phyloP scores from a whole-genome alignment of 2,113 vertebrate species.

The Blennius ocellaris region DNA sequence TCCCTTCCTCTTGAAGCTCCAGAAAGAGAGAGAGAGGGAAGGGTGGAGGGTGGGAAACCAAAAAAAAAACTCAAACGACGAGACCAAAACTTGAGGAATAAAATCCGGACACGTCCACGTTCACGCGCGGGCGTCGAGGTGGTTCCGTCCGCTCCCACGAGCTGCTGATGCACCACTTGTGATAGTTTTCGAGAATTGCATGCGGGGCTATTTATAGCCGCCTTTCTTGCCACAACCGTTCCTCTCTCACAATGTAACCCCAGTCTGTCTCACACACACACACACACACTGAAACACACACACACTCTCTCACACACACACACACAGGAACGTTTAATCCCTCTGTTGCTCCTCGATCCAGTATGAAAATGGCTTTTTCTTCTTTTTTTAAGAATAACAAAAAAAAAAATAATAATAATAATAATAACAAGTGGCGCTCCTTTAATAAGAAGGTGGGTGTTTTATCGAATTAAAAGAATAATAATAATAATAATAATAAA shows the following conservation, averaged over 20 bases:
- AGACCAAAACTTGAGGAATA: conserved; percentile 53
- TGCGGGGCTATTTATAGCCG: conserved; percentile 82
- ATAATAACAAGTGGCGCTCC: too few relatives aligned
- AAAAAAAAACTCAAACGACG: conserved; percentile 16
- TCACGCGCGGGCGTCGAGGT: conserved; percentile 58
- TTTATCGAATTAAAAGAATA: neutral
- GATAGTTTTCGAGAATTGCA: conserved; percentile 84
- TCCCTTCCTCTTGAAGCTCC: too few relatives aligned
- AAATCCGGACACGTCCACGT: too few relatives aligned
- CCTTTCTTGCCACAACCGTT: conserved; percentile 80
- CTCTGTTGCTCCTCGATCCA: conserved; percentile 72
- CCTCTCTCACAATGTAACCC: conserved; percentile 73
- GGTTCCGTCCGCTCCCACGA: conserved; percentile 71
- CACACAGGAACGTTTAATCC: conserved; percentile 77
- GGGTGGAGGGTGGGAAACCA: too few relatives aligned
- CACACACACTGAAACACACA: conserved; percentile 60
- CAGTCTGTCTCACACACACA: conserved; percentile 60
- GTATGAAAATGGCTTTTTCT: conserved; percentile 31
- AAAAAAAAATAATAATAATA: too few relatives aligned
- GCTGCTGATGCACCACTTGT: conserved; percentile 81
- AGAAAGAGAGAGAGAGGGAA: too few relatives aligned
- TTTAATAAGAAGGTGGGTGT: too few relatives aligned
- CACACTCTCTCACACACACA: conserved; percentile 59
- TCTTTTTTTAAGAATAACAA: too few relatives aligned
- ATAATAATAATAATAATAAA: too few relatives aligned